Evolutionary conservation across 2,113 vertebrate species (phyloP).

Genomic region (Pterocles orientalis): DNA sequence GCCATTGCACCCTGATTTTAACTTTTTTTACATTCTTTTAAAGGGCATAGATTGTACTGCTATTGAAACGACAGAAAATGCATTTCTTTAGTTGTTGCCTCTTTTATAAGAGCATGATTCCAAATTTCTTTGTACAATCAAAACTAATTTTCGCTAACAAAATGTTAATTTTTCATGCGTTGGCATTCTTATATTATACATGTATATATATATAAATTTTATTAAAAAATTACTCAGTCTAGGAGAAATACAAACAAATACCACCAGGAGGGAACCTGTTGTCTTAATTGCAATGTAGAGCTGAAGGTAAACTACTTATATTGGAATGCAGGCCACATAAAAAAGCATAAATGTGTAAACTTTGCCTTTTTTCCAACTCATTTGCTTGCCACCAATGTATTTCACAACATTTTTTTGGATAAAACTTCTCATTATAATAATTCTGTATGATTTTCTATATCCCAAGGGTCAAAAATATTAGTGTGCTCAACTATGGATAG

Average conservation of each 20-base stretch:
- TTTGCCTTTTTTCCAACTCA: neutral
- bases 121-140: neutral
- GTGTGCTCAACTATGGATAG: neutral
- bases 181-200: neutral
- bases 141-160: neutral
- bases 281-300: neutral
- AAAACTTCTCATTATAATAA: neutral
- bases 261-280: rapidly evolving
- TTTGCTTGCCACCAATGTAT: neutral
- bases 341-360: rapidly evolving
- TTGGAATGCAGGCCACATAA: neutral
- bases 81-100: neutral
- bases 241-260: neutral
- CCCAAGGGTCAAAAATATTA: neutral
- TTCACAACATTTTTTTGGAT: neutral
- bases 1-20: rapidly evolving
- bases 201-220: too few species aligned
- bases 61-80: neutral
- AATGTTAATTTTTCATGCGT: neutral
- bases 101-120: neutral
- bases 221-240: neutral
- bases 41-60: neutral
- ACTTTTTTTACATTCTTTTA: neutral
- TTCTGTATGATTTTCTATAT: neutral
- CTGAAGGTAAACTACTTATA: neutral